These are phyloP conservation scores for Tursiops truncatus DNA, from an alignment of 2,113 vertebrate genomes.

Conservation along the genomic window DNA sequence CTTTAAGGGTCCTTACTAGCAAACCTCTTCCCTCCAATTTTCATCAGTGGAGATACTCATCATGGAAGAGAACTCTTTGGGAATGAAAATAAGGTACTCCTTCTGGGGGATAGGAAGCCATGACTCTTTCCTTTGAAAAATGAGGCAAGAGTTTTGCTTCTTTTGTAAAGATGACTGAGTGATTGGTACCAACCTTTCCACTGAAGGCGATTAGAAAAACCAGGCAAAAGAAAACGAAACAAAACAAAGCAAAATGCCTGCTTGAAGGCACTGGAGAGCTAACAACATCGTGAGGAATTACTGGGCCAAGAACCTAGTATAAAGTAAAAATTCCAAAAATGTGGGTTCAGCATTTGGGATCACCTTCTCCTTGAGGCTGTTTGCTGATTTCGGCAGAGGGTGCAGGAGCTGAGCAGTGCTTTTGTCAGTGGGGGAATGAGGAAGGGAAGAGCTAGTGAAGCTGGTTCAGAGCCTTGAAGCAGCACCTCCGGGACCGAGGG, in stretches of 20 bases:
- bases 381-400: background rate
- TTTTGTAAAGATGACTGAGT: background rate
- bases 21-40: background rate
- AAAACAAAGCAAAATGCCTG: background rate
- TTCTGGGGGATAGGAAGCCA: background rate
- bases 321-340: background rate
- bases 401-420: background rate
- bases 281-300: background rate
- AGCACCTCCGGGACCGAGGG: too few species aligned
- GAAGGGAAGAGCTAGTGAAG: background rate
- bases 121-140: background rate
- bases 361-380: background rate
- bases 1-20: background rate
- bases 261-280: background rate
- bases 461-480: background rate
- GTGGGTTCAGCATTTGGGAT: background rate
- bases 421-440: too few species aligned
- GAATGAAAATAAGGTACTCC: background rate
- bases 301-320: background rate
- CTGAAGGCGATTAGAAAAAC: background rate
- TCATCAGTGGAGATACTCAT: background rate
- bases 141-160: background rate
- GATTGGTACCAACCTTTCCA: background rate
- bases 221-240: background rate
- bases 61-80: background rate